Conservation (phyloP, 2,888 invertebrate genomes). For the Tridacna gigas region DNA sequence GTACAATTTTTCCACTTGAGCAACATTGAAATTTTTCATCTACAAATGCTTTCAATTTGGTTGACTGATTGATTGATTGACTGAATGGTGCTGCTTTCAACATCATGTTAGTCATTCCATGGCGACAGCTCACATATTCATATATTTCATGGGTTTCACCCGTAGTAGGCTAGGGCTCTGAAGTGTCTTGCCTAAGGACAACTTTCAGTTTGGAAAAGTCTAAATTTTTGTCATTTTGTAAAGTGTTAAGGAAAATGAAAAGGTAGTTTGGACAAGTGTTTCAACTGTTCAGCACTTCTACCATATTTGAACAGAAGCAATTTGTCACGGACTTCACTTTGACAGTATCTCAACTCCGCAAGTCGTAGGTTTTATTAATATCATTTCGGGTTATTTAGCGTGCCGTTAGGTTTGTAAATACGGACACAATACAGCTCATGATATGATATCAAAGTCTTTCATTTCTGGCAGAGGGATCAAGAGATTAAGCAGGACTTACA, state of each 20-base stretch:
- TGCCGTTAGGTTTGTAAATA: conserved; percentile 48
- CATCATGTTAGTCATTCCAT: no score
- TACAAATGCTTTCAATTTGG: no score
- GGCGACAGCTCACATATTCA: no score
- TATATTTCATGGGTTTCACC: no score
- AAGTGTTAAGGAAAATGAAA: background rate
- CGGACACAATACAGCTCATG: conserved; percentile 39
- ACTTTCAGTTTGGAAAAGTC: no score
- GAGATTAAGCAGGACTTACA: conserved; percentile 56
- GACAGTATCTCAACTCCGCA: conserved; percentile 14
- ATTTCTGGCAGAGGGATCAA: conserved; percentile 46
- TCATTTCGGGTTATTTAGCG: conserved; percentile 25
- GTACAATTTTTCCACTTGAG: no score
- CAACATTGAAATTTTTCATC: no score
- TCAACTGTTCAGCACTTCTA: conserved; percentile 19
- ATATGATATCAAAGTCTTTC: conserved; percentile 58
- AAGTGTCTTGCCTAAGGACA: no score
- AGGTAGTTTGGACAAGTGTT: background rate
- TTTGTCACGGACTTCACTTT: conserved; percentile 25
- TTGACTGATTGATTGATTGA: no score
- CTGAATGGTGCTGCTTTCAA: no score
- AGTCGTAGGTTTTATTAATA: conserved; percentile 46
- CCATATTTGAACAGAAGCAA: conserved; percentile 31
- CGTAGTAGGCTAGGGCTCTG: no score
- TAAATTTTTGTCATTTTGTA: no score